Conservation (phyloP, 2,797 vertebrate species). For the Cryptoblepharus egeriae region DNA sequence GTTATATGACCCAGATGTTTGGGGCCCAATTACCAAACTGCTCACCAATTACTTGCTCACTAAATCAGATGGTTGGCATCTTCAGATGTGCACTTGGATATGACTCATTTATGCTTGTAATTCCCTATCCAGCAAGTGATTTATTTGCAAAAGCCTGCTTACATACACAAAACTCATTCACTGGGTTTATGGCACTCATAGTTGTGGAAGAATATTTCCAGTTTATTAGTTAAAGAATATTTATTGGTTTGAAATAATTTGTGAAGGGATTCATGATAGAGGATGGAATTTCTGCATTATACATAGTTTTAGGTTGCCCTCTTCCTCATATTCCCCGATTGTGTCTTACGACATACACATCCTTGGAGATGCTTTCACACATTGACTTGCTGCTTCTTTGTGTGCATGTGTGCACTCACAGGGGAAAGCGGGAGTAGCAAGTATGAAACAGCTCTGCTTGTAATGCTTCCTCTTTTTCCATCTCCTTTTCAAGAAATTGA, state of each 20-base stretch:
- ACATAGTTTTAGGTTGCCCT: neutral
- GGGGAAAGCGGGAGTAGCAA: neutral
- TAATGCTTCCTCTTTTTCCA: neutral
- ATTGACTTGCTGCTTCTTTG: too few relatives aligned
- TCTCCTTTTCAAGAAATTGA: slow-evolving; percentile 74
- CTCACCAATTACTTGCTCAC: neutral
- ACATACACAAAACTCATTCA: neutral
- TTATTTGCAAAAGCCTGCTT: neutral
- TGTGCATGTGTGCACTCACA: too few relatives aligned
- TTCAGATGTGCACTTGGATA: neutral
- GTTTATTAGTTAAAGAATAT: too few relatives aligned
- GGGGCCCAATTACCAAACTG: neutral
- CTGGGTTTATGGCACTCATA: too few relatives aligned
- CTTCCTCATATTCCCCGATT: neutral
- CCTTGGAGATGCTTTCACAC: neutral
- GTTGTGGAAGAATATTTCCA: neutral
- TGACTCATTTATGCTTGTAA: neutral
- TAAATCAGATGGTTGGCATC: neutral
- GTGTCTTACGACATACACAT: neutral
- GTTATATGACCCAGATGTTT: neutral
- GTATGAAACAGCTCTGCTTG: neutral
- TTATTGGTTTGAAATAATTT: neutral
- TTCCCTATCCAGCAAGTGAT: neutral
- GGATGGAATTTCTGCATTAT: neutral
- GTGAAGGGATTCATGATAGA: neutral